Evolutionary conservation across 30 jellyfish, hydroid and myxozoan species (phyloP).

Genomic region (Catostylus mosaicus): DNA sequence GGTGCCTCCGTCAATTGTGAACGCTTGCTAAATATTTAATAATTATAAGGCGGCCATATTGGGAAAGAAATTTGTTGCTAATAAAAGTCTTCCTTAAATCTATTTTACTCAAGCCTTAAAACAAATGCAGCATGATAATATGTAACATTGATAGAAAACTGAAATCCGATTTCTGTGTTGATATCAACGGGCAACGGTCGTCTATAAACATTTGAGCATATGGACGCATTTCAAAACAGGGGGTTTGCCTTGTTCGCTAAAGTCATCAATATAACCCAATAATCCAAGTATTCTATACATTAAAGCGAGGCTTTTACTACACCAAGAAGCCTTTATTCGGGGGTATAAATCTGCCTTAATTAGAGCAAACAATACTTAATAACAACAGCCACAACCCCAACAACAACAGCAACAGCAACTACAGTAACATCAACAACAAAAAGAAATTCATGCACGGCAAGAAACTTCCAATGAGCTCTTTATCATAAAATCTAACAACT

Average conservation of each 20-base stretch:
- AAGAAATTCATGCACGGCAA: too few species aligned
- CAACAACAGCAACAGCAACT: too few species aligned
- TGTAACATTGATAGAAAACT: neutral
- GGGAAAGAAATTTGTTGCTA: too few species aligned
- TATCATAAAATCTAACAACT: too few species aligned
- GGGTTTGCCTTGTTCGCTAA: neutral
- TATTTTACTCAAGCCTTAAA: too few species aligned
- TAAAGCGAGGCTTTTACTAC: neutral
- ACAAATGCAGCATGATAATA: neutral
- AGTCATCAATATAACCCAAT: neutral
- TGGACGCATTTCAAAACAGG: neutral
- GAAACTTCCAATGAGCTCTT: too few species aligned
- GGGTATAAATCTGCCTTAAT: neutral
- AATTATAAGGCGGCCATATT: too few species aligned
- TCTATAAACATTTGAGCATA: neutral
- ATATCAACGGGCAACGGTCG: neutral
- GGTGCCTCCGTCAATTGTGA: too few species aligned
- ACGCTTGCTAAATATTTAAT: too few species aligned
- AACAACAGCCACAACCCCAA: too few species aligned
- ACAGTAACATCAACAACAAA: too few species aligned
- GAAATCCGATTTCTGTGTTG: constrained; percentile 15
- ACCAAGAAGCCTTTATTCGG: neutral
- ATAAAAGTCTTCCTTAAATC: too few species aligned
- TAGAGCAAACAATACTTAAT: neutral
- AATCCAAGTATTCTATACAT: neutral